Conservation (phyloP, 2,113 vertebrate species). For the Eidolon helvum region DNA sequence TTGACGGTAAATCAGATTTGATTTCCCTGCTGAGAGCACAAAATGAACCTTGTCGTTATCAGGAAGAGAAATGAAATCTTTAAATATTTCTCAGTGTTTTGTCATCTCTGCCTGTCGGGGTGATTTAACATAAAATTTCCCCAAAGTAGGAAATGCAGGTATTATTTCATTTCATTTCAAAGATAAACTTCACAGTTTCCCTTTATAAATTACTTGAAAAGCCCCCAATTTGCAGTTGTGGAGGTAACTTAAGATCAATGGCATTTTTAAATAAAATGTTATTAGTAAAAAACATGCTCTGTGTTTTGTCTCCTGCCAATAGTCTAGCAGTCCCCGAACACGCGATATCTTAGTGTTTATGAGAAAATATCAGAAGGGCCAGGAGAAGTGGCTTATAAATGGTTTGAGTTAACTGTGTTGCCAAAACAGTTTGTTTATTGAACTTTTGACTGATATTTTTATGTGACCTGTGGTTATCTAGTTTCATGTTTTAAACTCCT, state of each 20-base stretch:
- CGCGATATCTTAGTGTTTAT: not conserved
- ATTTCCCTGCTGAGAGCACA: conserved; percentile 64
- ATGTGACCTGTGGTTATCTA: not conserved
- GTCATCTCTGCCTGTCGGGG: conserved; percentile 50
- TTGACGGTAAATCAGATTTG: conserved; percentile 67
- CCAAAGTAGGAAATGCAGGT: conserved; percentile 52
- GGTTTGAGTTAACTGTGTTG: not conserved
- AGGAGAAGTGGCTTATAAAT: conserved; percentile 24
- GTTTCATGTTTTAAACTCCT: conserved; percentile 6
- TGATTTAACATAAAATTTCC: conserved; percentile 74
- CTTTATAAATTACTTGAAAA: conserved; percentile 66
- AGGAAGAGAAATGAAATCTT: conserved; percentile 80
- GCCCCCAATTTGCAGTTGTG: conserved; percentile 65
- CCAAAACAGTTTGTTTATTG: not conserved
- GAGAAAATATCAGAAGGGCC: not conserved
- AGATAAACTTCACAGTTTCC: conserved; percentile 73
- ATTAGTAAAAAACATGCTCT: conserved; percentile 64
- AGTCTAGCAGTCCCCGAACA: not conserved
- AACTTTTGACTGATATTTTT: conserved; percentile 35
- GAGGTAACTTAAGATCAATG: conserved; percentile 65
- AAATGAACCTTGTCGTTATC: conserved; percentile 72
- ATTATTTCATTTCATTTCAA: conserved; percentile 75
- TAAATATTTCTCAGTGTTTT: conserved; percentile 79
- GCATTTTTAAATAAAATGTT: conserved; percentile 74
- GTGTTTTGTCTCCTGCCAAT: conserved; percentile 45